Evolutionary conservation across 2,888 invertebrate genomes (phyloP), one percentile per base, ranked within the genome.

Genomic region (Meandrusa payeni): DNA sequence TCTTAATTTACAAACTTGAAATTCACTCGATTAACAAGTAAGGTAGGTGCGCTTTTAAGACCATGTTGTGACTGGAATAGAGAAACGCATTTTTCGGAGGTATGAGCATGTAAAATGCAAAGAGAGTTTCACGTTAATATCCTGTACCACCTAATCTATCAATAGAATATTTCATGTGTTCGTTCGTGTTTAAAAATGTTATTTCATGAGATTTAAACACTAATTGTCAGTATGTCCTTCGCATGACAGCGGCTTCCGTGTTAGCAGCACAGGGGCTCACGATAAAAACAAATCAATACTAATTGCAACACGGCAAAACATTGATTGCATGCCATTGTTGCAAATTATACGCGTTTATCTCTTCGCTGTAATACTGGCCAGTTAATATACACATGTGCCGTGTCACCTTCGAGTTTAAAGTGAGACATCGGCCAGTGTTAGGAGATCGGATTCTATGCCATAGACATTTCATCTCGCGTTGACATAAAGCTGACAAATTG

Each of bases 211-310:
- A 20, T 4, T 1, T 5, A 5, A n/a, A 7, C 3, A 23, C 13
- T 31, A 13, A 19, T 9, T 40, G 26, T 15, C 13, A 10, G 9
- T 24, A 10, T 33, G 44, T 27, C 44, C 38, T 44, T 44, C 44
- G 44, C 44, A 39, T 44, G 44, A 10, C 15, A 32, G 11, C 5
- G 5, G 41, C 39, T 47, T 45, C 47, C 47, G 47, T 47, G 50
- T 45, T 24, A 9, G 20, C 12, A 17, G 10, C 36, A 33, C 6
- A 17, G 27, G 23, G 22, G 15, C 11, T 33, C 41, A 41, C 33
- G 17, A 17, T 5, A 41, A 41, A 41, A 34, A 41, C 44, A 20
- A 40, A 46, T 41, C 46, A 39, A 41, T 41, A 39, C 22, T 47
- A 44, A 50, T 47, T 50, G 28, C 36, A 19, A 7, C 23, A 11